A percentile compares a stretch with the other conserved stretches of the same genome.
Evolutionary conservation across 2,113 vertebrate species (phyloP).

Genomic region (Petrocephalus zakoni): DNA sequence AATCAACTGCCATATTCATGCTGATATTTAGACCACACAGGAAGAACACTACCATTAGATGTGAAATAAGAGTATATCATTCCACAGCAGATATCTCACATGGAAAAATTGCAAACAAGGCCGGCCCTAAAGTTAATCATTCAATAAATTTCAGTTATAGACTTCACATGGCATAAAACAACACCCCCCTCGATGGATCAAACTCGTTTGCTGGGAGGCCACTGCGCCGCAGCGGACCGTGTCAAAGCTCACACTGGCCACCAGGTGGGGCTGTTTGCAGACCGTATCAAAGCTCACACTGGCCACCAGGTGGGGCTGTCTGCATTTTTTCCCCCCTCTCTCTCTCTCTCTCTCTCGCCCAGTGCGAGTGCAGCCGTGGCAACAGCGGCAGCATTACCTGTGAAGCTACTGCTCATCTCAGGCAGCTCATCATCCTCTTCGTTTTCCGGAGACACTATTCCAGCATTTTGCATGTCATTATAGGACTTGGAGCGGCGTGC

Average conservation of each 20-base stretch:
- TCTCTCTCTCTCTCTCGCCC: background rate
- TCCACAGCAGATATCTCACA: background rate
- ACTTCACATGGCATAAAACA: background rate
- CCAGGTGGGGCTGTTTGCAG: constrained; percentile 58
- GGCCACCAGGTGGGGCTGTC: constrained; percentile 61
- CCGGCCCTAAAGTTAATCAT: background rate
- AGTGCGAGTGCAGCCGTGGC: constrained; percentile 34
- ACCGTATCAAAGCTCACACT: background rate
- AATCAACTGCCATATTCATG: background rate
- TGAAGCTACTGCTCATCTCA: constrained; percentile 98
- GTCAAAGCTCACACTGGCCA: constrained; percentile 26
- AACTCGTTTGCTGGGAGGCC: background rate
- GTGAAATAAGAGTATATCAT: background rate
- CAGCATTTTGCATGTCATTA: constrained; percentile 99
- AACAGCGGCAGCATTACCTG: constrained; percentile 71
- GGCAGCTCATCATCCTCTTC: constrained; percentile 89
- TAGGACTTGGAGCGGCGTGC: constrained; percentile 93
- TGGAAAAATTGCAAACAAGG: background rate
- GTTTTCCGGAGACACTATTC: constrained; percentile 85
- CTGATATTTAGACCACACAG: background rate
- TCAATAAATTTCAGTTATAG: background rate
- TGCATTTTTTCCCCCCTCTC: background rate
- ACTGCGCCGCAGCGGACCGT: background rate
- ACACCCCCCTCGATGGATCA: background rate
- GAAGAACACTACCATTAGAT: background rate